Conservation (phyloP, 2,797 vertebrate genomes). For the Acipenser oxyrinchus region DNA sequence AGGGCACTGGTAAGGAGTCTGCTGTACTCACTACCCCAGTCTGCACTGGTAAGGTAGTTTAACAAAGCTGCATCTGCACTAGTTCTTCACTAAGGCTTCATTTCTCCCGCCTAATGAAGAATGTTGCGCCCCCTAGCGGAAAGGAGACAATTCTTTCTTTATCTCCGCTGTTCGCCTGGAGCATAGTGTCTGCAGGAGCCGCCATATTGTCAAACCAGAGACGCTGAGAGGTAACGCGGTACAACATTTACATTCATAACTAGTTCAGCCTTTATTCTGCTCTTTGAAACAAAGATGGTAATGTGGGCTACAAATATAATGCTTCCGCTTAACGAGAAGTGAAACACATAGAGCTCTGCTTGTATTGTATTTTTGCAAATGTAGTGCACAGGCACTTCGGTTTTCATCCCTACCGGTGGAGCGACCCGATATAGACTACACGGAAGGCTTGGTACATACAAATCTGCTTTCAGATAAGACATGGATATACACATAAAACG, state of each 20-base stretch:
- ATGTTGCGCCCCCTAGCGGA: constrained; percentile 23
- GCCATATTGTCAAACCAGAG: constrained; percentile 74
- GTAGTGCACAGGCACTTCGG: not conserved
- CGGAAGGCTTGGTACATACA: no score
- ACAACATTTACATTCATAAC: constrained; percentile 14
- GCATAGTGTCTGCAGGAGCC: constrained; percentile 37
- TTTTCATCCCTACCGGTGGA: not conserved
- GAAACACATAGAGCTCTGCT: not conserved
- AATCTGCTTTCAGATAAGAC: not conserved
- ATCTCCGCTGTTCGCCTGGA: constrained; percentile 34
- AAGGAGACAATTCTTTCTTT: constrained; percentile 16
- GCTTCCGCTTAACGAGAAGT: not conserved
- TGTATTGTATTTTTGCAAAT: constrained; percentile 3
- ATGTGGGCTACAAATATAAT: not conserved
- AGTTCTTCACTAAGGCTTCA: not conserved
- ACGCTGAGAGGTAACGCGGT: constrained; percentile 61
- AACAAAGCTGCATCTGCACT: no score
- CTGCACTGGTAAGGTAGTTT: no score
- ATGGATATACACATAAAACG: not conserved
- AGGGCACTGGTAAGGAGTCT: no score
- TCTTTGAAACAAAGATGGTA: not conserved
- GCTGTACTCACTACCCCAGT: no score
- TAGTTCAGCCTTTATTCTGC: not conserved
- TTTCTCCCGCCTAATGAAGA: not conserved
- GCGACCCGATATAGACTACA: not conserved